Conservation (phyloP, 1,140 invertebrate genomes). For the Megathymus violae region DNA sequence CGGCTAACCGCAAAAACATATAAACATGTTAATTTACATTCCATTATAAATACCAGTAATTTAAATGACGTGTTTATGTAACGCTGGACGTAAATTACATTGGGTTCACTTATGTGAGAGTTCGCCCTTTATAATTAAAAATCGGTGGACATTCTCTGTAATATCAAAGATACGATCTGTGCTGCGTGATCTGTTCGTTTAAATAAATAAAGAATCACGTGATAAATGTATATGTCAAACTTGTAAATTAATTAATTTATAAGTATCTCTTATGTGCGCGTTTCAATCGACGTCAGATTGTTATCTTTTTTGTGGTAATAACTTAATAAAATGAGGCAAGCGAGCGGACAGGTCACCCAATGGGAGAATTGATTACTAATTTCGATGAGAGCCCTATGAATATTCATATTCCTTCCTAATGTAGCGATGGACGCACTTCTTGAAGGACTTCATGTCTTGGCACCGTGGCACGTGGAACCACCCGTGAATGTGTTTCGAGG, state of each 20-base stretch:
- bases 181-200: neutral
- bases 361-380: too few species aligned
- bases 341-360: too few species aligned
- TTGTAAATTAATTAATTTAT: constrained; percentile 1
- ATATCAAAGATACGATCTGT: constrained; percentile 20
- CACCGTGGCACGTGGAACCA: too few species aligned
- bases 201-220: constrained; percentile 1
- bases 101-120: constrained; percentile 10
- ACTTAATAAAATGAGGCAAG: too few species aligned
- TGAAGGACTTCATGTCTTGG: too few species aligned
- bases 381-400: too few species aligned
- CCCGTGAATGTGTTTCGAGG: too few species aligned
- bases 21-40: constrained; percentile 34
- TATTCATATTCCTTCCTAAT: too few species aligned
- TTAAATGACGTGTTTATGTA: constrained; percentile 8
- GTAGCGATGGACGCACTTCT: too few species aligned
- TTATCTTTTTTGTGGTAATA: too few species aligned
- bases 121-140: constrained; percentile 29
- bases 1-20: constrained; percentile 2
- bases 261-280: too few species aligned
- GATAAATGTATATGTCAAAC: neutral
- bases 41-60: constrained; percentile 17
- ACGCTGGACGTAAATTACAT: constrained; percentile 14
- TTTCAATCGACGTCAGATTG: too few species aligned
- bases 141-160: constrained; percentile 6